Percentiles rank a stretch among this genome's conserved stretches.
phyloP scores from a whole-genome alignment of 2,797 vertebrate species.

The Margarornis squamiger region DNA sequence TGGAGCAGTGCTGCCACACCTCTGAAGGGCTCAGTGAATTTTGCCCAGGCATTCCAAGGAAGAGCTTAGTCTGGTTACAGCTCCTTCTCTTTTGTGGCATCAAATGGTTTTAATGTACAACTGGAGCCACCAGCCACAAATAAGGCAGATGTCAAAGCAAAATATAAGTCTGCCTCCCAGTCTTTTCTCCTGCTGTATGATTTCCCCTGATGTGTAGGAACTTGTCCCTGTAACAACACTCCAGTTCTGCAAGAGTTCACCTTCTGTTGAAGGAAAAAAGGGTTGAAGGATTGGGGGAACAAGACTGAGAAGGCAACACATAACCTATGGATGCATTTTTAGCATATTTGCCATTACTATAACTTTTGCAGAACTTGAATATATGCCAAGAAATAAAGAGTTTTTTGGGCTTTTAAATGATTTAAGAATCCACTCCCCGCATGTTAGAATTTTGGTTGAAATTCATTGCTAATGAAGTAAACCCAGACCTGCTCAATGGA shows the following conservation, averaged over 20 bases:
- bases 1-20: not conserved
- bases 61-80: not conserved
- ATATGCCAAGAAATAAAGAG: not conserved
- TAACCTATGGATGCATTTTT: not conserved
- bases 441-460: constrained; percentile 13
- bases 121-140: not conserved
- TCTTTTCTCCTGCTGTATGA: not conserved
- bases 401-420: not conserved
- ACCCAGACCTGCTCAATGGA: not conserved
- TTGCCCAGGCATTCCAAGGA: not conserved
- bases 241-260: not conserved
- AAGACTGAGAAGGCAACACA: not conserved
- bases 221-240: not conserved
- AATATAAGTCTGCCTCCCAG: not conserved
- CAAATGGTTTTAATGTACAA: not conserved
- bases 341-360: not conserved
- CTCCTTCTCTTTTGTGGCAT: not conserved
- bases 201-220: not conserved
- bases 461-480: not conserved
- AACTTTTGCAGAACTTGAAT: not conserved
- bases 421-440: not conserved
- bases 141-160: not conserved
- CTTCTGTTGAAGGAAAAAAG: not conserved
- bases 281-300: not conserved
- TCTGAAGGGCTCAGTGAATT: not conserved